Percentiles rank a stretch among this genome's conserved stretches.
phyloP scores from a whole-genome alignment of 1,140 invertebrate species.

The Heliconius hewitsoni region DNA sequence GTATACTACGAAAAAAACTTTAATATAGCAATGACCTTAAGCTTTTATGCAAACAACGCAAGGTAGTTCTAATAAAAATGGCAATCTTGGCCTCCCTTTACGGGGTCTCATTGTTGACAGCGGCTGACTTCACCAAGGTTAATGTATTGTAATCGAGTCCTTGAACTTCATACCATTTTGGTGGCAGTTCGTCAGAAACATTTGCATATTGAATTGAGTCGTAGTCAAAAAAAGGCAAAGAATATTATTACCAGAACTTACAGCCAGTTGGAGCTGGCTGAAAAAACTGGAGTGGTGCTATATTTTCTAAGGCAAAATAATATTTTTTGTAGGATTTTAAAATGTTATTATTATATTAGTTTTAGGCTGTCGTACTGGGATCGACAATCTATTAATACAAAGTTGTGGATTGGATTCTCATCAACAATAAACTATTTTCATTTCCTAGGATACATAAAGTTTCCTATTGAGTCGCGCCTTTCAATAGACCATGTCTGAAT shows the following conservation, averaged over 20 bases:
- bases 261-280: background rate
- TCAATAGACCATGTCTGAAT: no score
- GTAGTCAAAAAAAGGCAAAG: background rate
- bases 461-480: no score
- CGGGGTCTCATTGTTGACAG: constrained; percentile 22
- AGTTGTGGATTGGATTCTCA: no score
- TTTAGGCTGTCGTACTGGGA: no score
- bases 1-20: background rate
- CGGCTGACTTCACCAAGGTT: constrained; percentile 31
- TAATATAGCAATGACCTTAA: constrained; percentile 9
- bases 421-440: no score
- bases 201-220: background rate
- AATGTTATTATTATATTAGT: no score
- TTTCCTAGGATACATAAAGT: no score
- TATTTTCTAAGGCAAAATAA: no score
- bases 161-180: constrained; percentile 26
- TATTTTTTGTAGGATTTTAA: no score
- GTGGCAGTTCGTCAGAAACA: background rate
- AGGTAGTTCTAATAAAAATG: constrained; percentile 22
- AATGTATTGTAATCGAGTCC: constrained; percentile 32
- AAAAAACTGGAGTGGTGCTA: background rate
- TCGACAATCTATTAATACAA: no score
- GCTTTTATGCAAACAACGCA: constrained; percentile 15
- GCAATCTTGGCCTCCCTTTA: constrained; percentile 13
- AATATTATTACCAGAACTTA: background rate